A percentile compares a stretch with the other conserved stretches of the same genome.
Conservation (phyloP, 2,113 vertebrate genomes). For the Pteropus alecto region DNA sequence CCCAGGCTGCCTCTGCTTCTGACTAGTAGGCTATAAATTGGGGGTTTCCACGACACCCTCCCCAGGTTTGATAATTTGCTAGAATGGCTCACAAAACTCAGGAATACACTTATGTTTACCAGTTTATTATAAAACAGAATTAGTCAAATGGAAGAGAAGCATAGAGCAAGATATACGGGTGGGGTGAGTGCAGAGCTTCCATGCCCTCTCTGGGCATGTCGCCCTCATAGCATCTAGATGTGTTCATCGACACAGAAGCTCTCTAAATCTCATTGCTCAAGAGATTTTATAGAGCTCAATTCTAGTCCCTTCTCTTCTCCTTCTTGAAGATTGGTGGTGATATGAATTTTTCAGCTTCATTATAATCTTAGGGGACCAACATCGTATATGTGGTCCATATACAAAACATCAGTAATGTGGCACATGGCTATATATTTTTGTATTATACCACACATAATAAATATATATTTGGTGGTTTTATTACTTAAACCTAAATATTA, state of each 20-base stretch:
- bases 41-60: not conserved
- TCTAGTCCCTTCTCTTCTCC: not conserved
- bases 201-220: not conserved
- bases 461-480: conserved; percentile 22
- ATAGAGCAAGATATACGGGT: not conserved
- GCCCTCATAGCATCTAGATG: not conserved
- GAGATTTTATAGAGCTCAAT: not conserved
- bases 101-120: not conserved
- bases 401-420: not conserved
- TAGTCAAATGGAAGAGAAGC: not conserved
- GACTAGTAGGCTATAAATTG: not conserved
- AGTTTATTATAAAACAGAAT: not conserved
- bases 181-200: not conserved
- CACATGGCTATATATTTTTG: not conserved
- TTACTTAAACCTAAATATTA: not conserved
- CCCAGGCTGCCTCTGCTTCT: not conserved
- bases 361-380: not conserved
- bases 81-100: not conserved
- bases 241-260: not conserved
- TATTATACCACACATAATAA: not conserved
- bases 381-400: not conserved
- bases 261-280: not conserved
- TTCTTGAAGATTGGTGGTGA: not conserved
- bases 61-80: not conserved
- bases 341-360: not conserved